Evolutionary conservation across 2,113 vertebrate genomes (phyloP), one percentile per base, ranked within the genome.

Genomic region (Phalacrocorax pelagicus): DNA sequence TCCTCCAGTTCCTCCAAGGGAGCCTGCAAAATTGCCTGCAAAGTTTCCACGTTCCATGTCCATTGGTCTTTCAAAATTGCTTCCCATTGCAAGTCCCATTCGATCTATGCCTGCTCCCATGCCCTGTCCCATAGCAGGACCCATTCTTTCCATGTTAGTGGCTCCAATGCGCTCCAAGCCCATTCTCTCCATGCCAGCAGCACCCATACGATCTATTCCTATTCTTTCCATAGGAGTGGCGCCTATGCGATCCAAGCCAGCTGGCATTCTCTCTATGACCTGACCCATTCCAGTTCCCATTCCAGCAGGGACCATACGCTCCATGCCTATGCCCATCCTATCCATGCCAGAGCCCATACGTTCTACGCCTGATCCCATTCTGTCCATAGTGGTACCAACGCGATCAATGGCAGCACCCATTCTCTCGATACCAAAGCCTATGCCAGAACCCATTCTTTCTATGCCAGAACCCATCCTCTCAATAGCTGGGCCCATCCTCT

Each of bases 11-110:
- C 98, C 98, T n/a, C 98, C 98, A 66, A 98, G 97, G 61, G 98
- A 98, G 42, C 99, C 99, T 29, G 98, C 98, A 75, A 99, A 99
- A 94, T 98, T 98, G 81, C 98, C 98, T 70, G 99, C 98, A 72
- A 99, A 99, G 97, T 98, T 98, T 14, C 99, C 99, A 63, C 99
- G 98, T 65, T 99, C 99, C 98, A 99, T 97, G 46, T 99, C 99
- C 79, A 98, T 97, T 30, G 99, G 97, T 21, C 99, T 97, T 86
- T 99, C 99, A 71, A 99, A 99, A 97, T 99, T 99, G 93, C 98
- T 97, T 42, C 99, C 98, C 94, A 99, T 99, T 9, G 99, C 97
- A 96, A 97, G 98, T 94, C 99, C 99, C 99, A 99, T 99, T 22
- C 99, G 98, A 87, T 99, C 99, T 95, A 99, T 99, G 34, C 98